These are phyloP conservation scores for Mastomys coucha DNA, from an alignment of 2,113 vertebrate species.

Conservation along the genomic window DNA sequence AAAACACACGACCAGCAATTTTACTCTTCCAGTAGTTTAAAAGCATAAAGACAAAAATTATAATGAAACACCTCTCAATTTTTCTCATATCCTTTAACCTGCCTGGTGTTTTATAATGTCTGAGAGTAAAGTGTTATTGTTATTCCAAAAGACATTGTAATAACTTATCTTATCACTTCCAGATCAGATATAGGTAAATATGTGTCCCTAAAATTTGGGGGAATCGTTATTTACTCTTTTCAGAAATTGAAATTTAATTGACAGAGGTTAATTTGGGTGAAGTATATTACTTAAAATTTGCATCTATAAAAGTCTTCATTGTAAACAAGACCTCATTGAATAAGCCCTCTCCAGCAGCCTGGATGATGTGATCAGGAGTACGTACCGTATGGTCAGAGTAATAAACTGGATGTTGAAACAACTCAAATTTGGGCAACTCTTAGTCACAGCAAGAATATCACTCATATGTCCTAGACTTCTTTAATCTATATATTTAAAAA, in stretches of 20 bases:
- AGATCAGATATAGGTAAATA: not conserved
- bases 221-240: not conserved
- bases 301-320: not conserved
- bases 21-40: not conserved
- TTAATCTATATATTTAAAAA: conserved; percentile 36
- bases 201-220: not conserved
- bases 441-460: not conserved
- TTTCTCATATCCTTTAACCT: conserved; percentile 25
- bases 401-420: not conserved
- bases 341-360: not conserved
- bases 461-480: not conserved
- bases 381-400: not conserved
- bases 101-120: not conserved
- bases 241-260: not conserved
- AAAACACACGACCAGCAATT: not conserved
- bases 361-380: not conserved
- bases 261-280: not conserved
- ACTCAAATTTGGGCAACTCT: not conserved
- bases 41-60: not conserved
- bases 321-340: not conserved
- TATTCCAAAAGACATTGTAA: not conserved
- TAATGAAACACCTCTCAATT: not conserved
- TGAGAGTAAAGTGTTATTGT: not conserved
- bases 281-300: not conserved
- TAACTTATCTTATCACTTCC: not conserved